These are phyloP conservation scores for Orchesella cincta DNA, from an alignment of 1,140 invertebrate genomes.

Conservation along the genomic window DNA sequence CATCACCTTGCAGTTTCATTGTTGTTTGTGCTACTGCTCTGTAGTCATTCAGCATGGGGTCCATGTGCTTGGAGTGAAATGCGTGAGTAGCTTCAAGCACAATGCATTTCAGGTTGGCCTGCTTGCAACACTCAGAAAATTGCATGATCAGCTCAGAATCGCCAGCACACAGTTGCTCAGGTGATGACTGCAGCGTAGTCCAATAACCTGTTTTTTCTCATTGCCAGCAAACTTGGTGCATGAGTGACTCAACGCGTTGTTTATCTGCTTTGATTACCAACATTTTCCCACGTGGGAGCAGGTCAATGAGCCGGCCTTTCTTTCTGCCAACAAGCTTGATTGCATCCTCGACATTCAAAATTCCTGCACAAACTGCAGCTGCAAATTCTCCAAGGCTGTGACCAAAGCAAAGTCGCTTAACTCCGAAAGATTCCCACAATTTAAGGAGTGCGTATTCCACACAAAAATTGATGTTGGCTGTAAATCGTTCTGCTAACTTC, in stretches of 20 bases:
- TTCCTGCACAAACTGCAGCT: conserved; percentile 21
- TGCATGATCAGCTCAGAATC: background rate
- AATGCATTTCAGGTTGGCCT: background rate
- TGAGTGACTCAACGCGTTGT: background rate
- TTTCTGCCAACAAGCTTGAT: background rate
- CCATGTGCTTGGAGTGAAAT: conserved; percentile 22
- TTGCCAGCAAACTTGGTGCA: background rate
- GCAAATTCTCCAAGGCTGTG: conserved; percentile 36
- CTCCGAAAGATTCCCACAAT: conserved; percentile 32
- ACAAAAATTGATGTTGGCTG: conserved; percentile 22
- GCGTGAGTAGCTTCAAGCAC: conserved; percentile 3
- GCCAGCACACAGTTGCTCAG: background rate
- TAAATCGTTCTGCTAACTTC: background rate
- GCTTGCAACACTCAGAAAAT: background rate
- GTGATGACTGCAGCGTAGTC: conserved; percentile 14
- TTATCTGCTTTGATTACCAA: background rate
- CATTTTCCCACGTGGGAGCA: conserved; percentile 15
- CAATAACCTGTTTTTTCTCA: background rate
- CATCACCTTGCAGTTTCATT: background rate
- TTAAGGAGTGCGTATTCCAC: conserved; percentile 24
- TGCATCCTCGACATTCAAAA: conserved; percentile 30
- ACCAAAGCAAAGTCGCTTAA: conserved; percentile 19
- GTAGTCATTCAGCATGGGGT: background rate
- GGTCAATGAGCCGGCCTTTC: conserved; percentile 16
- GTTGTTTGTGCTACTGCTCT: background rate